Evolutionary conservation across 2,797 vertebrate species (phyloP).

Genomic region (Melanotaenia maccullochi): DNA sequence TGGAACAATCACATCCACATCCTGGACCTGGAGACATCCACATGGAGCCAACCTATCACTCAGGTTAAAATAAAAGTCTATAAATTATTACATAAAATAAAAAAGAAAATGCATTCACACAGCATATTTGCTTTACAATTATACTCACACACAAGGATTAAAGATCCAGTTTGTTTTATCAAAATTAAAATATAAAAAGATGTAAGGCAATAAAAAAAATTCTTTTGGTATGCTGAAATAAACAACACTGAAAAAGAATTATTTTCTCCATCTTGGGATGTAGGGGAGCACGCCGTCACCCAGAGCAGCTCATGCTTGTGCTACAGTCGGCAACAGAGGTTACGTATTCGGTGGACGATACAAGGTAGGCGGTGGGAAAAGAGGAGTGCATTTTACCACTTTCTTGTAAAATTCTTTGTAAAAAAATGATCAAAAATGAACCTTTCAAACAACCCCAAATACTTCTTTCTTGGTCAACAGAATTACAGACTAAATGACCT

Average conservation of each 20-base stretch:
- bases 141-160: background rate
- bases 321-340: constrained; percentile 90
- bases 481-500: constrained; percentile 94
- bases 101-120: background rate
- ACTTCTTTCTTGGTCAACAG: constrained; percentile 69
- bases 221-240: background rate
- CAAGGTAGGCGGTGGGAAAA: constrained; percentile 76
- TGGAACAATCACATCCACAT: constrained; percentile 98
- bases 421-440: background rate
- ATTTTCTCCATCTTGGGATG: background rate
- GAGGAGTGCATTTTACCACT: background rate
- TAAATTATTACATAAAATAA: background rate
- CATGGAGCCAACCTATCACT: constrained; percentile 93
- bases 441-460: background rate
- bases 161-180: background rate
- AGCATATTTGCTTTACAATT: background rate
- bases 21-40: constrained; percentile 90
- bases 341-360: constrained; percentile 96
- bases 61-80: constrained; percentile 79
- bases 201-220: background rate
- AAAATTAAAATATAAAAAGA: background rate
- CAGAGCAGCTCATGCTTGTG: constrained; percentile 94
- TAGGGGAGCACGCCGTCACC: constrained; percentile 93
- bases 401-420: background rate
- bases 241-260: background rate